phyloP scores from a whole-genome alignment of 2,113 vertebrate genomes.

The Lathamus discolor region DNA sequence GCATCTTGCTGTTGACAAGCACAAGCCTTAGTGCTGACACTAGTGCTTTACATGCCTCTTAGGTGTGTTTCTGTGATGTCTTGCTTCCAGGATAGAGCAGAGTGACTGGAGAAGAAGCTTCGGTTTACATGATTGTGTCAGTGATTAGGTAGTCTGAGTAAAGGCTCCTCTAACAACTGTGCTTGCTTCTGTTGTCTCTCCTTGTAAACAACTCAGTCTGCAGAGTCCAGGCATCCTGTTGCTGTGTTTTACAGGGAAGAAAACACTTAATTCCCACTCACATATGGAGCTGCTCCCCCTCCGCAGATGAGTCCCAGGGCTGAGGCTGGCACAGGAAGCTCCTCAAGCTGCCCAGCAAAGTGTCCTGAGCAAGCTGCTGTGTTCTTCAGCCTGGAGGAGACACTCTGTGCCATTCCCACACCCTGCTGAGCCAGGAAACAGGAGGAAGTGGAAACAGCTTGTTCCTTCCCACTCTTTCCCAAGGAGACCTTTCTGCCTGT shows the following conservation, averaged over 20 bases:
- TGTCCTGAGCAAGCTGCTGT: not conserved
- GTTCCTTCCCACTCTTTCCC: not conserved
- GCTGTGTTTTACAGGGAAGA: not conserved
- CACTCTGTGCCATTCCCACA: not conserved
- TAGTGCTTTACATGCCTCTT: not conserved
- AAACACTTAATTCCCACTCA: not conserved
- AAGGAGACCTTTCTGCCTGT: not conserved
- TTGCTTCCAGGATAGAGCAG: not conserved
- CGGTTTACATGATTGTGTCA: not conserved
- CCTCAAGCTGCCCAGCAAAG: not conserved
- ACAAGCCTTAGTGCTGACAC: not conserved
- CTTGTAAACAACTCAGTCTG: not conserved
- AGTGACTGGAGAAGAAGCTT: not conserved
- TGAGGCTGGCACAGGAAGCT: not conserved
- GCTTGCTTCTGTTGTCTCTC: not conserved
- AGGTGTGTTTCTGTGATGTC: not conserved
- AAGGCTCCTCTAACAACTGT: not conserved
- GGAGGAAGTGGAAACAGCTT: conserved; percentile 4
- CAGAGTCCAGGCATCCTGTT: not conserved
- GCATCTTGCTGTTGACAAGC: not conserved
- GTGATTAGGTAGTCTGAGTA: not conserved
- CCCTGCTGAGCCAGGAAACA: not conserved
- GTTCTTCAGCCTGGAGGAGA: not conserved
- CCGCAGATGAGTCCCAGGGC: not conserved
- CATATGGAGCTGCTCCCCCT: not conserved